These are phyloP conservation scores for Sigmodon hispidus DNA, from an alignment of 2,113 vertebrate species.

Conservation along the genomic window DNA sequence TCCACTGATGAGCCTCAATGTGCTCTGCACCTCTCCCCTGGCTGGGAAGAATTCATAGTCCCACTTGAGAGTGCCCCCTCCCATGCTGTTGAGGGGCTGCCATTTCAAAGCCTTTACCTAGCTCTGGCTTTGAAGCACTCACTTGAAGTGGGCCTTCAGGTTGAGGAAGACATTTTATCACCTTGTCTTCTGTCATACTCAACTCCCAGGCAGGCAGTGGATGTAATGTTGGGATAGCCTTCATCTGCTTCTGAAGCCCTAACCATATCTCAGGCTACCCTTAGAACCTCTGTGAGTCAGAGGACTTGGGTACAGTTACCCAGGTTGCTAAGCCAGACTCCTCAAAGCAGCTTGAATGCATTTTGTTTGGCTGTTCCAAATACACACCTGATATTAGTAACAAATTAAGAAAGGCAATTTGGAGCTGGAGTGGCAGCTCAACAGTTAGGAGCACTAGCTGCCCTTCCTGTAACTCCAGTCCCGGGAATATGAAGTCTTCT, in stretches of 20 bases:
- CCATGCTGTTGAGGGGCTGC: neutral
- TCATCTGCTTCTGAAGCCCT: neutral
- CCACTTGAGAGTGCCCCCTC: neutral
- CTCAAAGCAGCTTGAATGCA: neutral
- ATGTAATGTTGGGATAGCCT: neutral
- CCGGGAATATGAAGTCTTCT: neutral
- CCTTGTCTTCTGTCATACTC: neutral
- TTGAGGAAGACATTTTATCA: neutral
- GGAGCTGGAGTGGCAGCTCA: neutral
- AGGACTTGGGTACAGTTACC: neutral
- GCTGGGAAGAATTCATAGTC: neutral
- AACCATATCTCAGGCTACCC: neutral
- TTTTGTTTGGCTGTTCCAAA: neutral
- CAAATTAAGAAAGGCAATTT: neutral
- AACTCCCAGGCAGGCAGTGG: too few relatives aligned
- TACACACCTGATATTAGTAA: neutral
- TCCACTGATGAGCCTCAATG: rapidly evolving
- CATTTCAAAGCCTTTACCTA: neutral
- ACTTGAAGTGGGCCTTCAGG: neutral
- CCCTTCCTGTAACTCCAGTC: neutral
- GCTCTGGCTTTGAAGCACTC: neutral
- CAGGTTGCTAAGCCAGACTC: neutral
- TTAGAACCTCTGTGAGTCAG: neutral
- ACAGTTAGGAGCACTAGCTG: neutral
- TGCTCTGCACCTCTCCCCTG: neutral